Evolutionary conservation across 1,140 invertebrate genomes (phyloP).

Genomic region (Drosophila lacertosa): DNA sequence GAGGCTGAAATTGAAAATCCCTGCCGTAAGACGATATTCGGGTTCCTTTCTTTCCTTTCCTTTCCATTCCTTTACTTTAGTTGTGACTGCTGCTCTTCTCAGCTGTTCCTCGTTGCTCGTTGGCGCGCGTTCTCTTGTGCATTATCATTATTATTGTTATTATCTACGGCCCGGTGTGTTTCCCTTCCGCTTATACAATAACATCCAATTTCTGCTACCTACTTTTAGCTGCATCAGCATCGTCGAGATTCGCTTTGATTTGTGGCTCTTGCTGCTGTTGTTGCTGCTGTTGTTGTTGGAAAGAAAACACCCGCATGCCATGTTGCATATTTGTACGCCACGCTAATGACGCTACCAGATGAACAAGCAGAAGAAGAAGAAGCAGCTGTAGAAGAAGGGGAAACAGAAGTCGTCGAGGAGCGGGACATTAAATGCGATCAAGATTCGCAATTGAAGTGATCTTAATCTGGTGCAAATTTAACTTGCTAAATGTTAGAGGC

Average conservation of each 20-base stretch:
- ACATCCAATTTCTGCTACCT: conserved; percentile 78
- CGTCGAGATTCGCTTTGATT: conserved; percentile 59
- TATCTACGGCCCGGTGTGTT: conserved; percentile 80
- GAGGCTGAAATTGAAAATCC: conserved; percentile 65
- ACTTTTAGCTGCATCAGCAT: conserved; percentile 32
- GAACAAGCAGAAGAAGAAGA: too few species aligned
- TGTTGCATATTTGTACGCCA: conserved; percentile 70
- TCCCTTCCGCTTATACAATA: conserved; percentile 73
- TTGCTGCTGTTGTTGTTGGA: conserved; percentile 13
- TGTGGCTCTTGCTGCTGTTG: conserved; percentile 22
- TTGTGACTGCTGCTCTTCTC: conserved; percentile 31
- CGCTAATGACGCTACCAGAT: conserved; percentile 64
- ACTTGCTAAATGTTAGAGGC: not conserved
- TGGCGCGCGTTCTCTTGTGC: conserved; percentile 64
- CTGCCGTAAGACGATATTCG: conserved; percentile 49
- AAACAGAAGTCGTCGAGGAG: too few species aligned
- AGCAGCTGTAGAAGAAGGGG: too few species aligned
- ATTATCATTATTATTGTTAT: conserved; percentile 72
- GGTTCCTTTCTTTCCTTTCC: conserved; percentile 27
- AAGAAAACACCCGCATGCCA: conserved; percentile 61
- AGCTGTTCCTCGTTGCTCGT: conserved; percentile 43
- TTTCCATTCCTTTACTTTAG: too few species aligned
- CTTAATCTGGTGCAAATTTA: conserved; percentile 1
- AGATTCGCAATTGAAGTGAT: not conserved
- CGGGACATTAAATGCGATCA: conserved; percentile 11